Base-by-base conservation (phyloP, 1,140 invertebrate genomes). In the Rhopalosiphum maidis region DNA sequence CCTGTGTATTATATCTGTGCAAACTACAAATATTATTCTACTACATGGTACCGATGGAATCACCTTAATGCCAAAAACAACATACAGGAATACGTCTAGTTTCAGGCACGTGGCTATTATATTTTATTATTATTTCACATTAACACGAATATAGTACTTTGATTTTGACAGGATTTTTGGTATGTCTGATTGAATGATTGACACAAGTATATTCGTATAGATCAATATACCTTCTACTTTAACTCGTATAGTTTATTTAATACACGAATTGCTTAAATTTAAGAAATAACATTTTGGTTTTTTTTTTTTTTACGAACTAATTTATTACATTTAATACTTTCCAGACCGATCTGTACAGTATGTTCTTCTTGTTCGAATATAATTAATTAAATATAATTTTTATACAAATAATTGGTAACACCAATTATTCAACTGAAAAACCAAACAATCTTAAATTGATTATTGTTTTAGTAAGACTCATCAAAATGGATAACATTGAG, bases 21-120 rank as follows among this genome's bases (percentile, higher is more conserved):
- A 4, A 48, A 88, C 6, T n/a, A 51, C 30, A 88, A 51, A 51
- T 88, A 51, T 88, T 51, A 88, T 35, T 51, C 2, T 18, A 87
- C 30, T n/a, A 46, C 15, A 35, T 48, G 7, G 30, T 37, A 51
- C 25, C 35, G 8, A 89, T 30, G 9, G 9, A 77, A 77, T 89
- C 48, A 22, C n/a, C n/a, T 35, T 25, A 54, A 89, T 22, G 46
- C 86, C 46, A 89, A 89, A 89, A 89, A 89, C 35, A 55, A 89
- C 35, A 55, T 21, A 21, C 35, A 23, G 48, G 7, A 41, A 55
- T 35, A 89, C 35, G 41, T 41, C 2, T 89, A 37, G 51, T 89
- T 54, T 89, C 22, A 35, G 43, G 48, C 87, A 89, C 22, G 87
- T 89, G 35, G 21, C 22, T 41, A 55, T 55, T 54, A 37, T 88